phyloP scores from a whole-genome alignment of 2,113 vertebrate species.

The Potamarius usumacintae region DNA sequence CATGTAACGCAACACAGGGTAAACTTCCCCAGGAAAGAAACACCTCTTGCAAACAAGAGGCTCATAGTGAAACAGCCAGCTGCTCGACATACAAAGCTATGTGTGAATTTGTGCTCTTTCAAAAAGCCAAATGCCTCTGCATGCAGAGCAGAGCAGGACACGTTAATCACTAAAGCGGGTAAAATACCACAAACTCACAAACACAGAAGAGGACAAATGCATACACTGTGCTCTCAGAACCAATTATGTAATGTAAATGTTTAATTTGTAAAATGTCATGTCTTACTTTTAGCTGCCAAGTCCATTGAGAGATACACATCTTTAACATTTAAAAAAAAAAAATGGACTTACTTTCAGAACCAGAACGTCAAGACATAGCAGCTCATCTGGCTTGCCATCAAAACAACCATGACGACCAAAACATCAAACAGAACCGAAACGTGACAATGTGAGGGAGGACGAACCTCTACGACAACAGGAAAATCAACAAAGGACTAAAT shows the following conservation, averaged over 20 bases:
- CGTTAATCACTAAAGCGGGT: too few relatives aligned
- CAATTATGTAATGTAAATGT: neutral
- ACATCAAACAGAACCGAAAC: too few relatives aligned
- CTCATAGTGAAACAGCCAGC: neutral
- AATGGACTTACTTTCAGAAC: neutral
- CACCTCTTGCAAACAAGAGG: constrained; percentile 1
- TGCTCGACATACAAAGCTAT: constrained; percentile 1
- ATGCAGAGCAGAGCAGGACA: neutral
- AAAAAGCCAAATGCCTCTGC: neutral
- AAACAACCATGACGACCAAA: too few relatives aligned
- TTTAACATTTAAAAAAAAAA: neutral
- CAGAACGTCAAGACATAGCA: too few relatives aligned
- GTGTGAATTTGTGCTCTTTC: neutral
- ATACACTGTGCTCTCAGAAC: too few relatives aligned
- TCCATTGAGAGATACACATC: neutral
- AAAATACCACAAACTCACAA: neutral
- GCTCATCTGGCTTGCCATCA: too few relatives aligned
- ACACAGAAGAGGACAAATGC: neutral
- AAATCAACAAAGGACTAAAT: too few relatives aligned
- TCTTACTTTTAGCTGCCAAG: neutral
- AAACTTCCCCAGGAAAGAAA: constrained; percentile 44
- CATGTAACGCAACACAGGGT: constrained; percentile 43
- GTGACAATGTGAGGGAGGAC: too few relatives aligned
- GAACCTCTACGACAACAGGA: too few relatives aligned
- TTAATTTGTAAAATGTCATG: neutral